These are phyloP conservation scores for Thripadectes ignobilis DNA, from an alignment of 2,797 vertebrate species.

Conservation along the genomic window DNA sequence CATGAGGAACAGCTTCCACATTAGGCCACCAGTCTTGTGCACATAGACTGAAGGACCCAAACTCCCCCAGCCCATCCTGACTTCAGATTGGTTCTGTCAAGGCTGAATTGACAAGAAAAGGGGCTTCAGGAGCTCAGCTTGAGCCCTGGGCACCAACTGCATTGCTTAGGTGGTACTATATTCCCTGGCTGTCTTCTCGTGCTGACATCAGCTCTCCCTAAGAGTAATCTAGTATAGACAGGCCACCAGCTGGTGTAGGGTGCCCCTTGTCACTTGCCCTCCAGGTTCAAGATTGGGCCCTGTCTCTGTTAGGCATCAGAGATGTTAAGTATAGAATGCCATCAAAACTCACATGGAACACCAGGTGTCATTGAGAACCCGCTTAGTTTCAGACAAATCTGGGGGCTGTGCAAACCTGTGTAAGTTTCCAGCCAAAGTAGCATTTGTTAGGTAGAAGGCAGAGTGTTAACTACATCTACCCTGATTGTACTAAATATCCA, in stretches of 20 bases:
- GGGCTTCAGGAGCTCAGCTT: not conserved
- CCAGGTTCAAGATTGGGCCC: not conserved
- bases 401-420: not conserved
- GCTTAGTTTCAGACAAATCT: not conserved
- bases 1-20: not conserved
- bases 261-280: not conserved
- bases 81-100: not conserved
- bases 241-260: not conserved
- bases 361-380: not conserved
- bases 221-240: not conserved
- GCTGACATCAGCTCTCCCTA: not conserved
- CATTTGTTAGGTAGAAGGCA: not conserved
- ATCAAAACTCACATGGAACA: not conserved
- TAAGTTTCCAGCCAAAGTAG: not conserved
- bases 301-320: not conserved
- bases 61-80: not conserved
- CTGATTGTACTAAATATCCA: not conserved
- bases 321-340: not conserved
- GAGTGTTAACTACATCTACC: not conserved
- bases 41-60: not conserved
- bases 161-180: not conserved
- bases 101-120: not conserved
- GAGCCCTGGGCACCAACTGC: not conserved
- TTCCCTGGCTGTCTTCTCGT: not conserved
- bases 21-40: not conserved